These are phyloP conservation scores for Amaurobius ferox DNA, from an alignment of 2,888 invertebrate species.

Conservation along the genomic window DNA sequence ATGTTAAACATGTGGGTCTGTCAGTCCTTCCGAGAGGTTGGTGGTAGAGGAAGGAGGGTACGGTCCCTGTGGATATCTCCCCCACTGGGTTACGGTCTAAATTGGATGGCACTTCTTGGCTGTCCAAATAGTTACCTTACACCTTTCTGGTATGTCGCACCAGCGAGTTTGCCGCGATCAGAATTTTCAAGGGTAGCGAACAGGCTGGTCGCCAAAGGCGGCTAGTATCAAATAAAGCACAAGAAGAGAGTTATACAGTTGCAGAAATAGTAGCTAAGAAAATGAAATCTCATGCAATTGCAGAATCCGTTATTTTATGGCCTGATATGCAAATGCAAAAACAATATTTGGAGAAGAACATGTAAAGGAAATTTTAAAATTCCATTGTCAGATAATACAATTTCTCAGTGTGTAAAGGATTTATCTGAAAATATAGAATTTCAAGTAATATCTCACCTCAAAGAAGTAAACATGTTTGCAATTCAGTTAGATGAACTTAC, in stretches of 20 bases:
- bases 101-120: too few relatives aligned
- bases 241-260: slow-evolving; percentile 7
- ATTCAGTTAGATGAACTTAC: neutral
- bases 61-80: too few relatives aligned
- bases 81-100: too few relatives aligned
- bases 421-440: neutral
- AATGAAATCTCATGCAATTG: slow-evolving; percentile 11
- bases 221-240: slow-evolving; percentile 5
- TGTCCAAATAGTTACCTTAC: too few relatives aligned
- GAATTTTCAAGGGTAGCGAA: too few relatives aligned
- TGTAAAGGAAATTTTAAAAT: slow-evolving; percentile 1
- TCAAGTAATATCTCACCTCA: neutral
- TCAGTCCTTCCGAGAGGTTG: too few relatives aligned
- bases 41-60: too few relatives aligned
- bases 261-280: slow-evolving; percentile 9
- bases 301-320: slow-evolving; percentile 3
- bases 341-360: neutral
- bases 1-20: too few relatives aligned
- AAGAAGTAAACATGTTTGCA: neutral
- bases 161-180: too few relatives aligned
- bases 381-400: slow-evolving; percentile 15
- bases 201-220: too few relatives aligned
- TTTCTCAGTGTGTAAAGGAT: neutral
- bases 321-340: neutral
- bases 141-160: too few relatives aligned